Percentiles rank a stretch among this genome's conserved stretches.
Evolutionary conservation across 1,140 invertebrate genomes (phyloP).

Genomic region (Halyomorpha halys): DNA sequence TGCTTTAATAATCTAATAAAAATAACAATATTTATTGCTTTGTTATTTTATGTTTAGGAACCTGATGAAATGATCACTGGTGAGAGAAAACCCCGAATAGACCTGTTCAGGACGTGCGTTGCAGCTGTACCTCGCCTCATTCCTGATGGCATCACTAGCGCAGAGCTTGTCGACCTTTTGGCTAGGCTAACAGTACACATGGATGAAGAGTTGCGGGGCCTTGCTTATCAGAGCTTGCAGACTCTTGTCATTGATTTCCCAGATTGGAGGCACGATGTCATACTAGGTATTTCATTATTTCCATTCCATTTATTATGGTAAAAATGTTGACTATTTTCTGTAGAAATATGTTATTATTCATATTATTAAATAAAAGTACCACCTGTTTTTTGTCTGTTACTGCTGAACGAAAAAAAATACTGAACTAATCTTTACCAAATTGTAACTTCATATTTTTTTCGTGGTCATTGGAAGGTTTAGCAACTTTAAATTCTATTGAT

Average conservation of each 20-base stretch:
- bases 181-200: slow-evolving; percentile 84
- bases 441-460: too few relatives aligned
- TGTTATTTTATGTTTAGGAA: slow-evolving; percentile 40
- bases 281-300: slow-evolving; percentile 44
- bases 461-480: too few relatives aligned
- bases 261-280: slow-evolving; percentile 93
- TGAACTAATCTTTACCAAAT: too few relatives aligned
- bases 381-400: too few relatives aligned
- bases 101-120: slow-evolving; percentile 94
- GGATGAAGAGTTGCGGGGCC: slow-evolving; percentile 77
- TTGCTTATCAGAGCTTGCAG: slow-evolving; percentile 93
- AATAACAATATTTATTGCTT: background rate
- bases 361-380: too few relatives aligned
- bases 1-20: too few relatives aligned
- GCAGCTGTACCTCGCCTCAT: slow-evolving; percentile 95
- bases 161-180: slow-evolving; percentile 87
- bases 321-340: too few relatives aligned
- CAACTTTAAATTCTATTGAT: too few relatives aligned
- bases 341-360: too few relatives aligned
- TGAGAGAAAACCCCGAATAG: slow-evolving; percentile 95
- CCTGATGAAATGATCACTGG: slow-evolving; percentile 93
- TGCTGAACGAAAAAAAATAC: too few relatives aligned
- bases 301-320: background rate
- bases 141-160: slow-evolving; percentile 90
- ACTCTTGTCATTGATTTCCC: slow-evolving; percentile 92